Percentiles rank a stretch among this genome's conserved stretches.
Evolutionary conservation across 2,797 vertebrate genomes (phyloP).

Genomic region (Artibeus jamaicensis): DNA sequence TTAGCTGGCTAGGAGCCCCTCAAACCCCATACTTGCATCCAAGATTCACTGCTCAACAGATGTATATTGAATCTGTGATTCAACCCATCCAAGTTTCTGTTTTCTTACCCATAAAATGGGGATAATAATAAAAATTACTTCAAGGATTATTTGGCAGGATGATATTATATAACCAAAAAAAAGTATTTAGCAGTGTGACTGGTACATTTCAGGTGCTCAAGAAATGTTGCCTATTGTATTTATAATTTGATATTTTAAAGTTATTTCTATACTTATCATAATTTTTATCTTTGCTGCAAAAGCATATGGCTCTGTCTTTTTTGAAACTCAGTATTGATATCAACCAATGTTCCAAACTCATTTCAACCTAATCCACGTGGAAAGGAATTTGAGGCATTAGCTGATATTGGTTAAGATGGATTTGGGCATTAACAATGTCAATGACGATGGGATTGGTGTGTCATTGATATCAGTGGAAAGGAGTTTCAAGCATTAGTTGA

Average conservation of each 20-base stretch:
- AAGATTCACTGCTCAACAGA: background rate
- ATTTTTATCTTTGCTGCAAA: background rate
- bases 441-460: background rate
- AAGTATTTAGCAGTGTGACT: background rate
- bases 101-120: background rate
- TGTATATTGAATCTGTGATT: background rate
- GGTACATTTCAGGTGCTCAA: background rate
- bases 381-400: constrained; percentile 40
- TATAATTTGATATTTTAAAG: background rate
- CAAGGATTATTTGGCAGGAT: background rate
- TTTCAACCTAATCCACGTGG: background rate
- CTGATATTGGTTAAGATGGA: constrained; percentile 6
- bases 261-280: background rate
- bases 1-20: background rate
- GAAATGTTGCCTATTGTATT: background rate
- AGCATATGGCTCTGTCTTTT: background rate
- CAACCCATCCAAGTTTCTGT: background rate
- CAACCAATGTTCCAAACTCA: background rate
- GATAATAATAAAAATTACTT: background rate
- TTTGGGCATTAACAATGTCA: constrained; percentile 4
- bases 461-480: constrained; percentile 47
- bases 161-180: background rate
- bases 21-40: background rate
- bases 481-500: constrained; percentile 54
- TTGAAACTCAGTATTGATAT: background rate